phyloP scores from a whole-genome alignment of 2,113 vertebrate genomes.

The Ictidomys tridecemlineatus region DNA sequence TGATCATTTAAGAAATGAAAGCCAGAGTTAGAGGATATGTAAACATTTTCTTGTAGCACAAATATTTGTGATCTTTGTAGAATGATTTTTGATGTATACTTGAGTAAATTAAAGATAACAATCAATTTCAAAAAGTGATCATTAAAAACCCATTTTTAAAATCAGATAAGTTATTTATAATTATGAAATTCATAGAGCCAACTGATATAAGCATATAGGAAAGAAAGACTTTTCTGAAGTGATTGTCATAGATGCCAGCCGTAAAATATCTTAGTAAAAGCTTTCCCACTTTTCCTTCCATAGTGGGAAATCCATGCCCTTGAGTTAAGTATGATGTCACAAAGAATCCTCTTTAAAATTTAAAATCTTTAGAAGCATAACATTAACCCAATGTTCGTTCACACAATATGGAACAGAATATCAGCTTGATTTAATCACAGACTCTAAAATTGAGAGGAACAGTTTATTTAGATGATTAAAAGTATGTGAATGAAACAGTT shows the following conservation, averaged over 20 bases:
- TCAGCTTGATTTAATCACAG: neutral
- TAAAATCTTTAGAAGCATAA: neutral
- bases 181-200: neutral
- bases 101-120: neutral
- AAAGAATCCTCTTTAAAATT: conserved; percentile 11
- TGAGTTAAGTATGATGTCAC: neutral
- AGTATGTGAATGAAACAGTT: neutral
- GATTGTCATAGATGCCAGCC: neutral
- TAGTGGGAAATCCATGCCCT: neutral
- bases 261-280: neutral
- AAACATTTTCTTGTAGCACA: neutral
- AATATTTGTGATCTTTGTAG: neutral
- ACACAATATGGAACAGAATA: neutral
- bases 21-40: neutral
- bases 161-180: neutral
- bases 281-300: neutral
- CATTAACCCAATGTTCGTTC: neutral
- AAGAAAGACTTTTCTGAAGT: neutral
- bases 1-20: neutral
- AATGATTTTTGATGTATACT: neutral
- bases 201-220: neutral
- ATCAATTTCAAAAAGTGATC: neutral
- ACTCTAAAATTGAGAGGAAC: neutral
- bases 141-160: neutral
- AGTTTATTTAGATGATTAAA: neutral